phyloP scores from a whole-genome alignment of 2,888 invertebrate species.

The Mythimna albipuncta region DNA sequence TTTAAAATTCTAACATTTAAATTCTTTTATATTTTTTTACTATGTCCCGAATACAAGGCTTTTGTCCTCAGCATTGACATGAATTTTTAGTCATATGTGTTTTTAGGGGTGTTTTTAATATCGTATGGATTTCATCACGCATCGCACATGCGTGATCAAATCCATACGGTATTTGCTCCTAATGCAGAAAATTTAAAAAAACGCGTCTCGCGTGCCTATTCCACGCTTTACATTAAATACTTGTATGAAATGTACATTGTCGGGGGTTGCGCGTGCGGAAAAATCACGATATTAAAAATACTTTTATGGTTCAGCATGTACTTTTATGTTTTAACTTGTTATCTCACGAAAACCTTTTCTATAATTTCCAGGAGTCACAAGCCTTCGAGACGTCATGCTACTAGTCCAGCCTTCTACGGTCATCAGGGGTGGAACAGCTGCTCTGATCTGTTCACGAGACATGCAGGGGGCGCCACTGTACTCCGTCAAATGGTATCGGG shows the following conservation, averaged over 20 bases:
- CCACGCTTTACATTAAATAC: too few relatives aligned
- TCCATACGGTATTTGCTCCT: too few relatives aligned
- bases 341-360: neutral
- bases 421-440: conserved; percentile 92
- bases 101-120: too few relatives aligned
- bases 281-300: too few relatives aligned
- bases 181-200: too few relatives aligned
- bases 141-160: too few relatives aligned
- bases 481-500: conserved; percentile 97
- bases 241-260: too few relatives aligned
- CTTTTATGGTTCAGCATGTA: neutral
- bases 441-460: conserved; percentile 94
- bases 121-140: too few relatives aligned
- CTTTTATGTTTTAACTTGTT: neutral
- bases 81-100: neutral
- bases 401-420: conserved; percentile 93
- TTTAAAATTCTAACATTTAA: too few relatives aligned
- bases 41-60: neutral
- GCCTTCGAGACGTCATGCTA: conserved; percentile 93
- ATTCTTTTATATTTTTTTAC: too few relatives aligned
- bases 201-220: too few relatives aligned
- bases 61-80: neutral
- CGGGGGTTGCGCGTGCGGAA: too few relatives aligned
- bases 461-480: conserved; percentile 94
- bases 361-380: conserved; percentile 90